Evolutionary conservation across 2,888 invertebrate genomes (phyloP).

Genomic region (Morpho achilles): DNA sequence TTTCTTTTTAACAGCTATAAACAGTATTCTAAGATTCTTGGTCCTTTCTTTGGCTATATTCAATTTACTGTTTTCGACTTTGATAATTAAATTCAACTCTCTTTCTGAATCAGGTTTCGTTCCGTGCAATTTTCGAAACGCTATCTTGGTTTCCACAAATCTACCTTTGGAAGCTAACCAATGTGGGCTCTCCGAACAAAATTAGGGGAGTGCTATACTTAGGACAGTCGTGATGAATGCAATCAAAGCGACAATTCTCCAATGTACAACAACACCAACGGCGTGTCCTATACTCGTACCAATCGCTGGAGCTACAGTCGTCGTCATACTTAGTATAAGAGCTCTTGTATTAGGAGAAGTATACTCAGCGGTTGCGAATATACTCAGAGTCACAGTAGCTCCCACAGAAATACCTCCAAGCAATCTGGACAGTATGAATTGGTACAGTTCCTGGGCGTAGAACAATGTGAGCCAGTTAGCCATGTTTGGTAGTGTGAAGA

Average conservation of each 20-base stretch:
- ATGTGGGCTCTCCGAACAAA: no score
- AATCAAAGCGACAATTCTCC: neutral
- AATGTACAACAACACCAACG: neutral
- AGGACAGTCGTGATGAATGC: neutral
- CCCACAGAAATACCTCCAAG: neutral
- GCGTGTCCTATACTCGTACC: neutral
- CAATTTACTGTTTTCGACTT: no score
- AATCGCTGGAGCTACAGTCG: neutral
- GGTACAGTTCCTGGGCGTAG: neutral
- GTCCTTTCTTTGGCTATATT: no score
- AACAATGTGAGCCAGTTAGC: neutral
- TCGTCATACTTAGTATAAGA: neutral
- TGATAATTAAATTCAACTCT: no score
- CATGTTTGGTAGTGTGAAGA: neutral
- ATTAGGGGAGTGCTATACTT: no score
- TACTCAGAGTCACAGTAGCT: neutral
- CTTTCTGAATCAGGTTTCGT: neutral
- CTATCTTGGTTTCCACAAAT: neutral
- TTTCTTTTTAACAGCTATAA: no score
- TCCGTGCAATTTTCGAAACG: neutral
- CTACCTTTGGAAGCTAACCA: no score
- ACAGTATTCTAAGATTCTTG: no score
- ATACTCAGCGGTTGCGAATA: neutral
- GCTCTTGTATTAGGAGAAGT: neutral
- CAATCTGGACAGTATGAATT: neutral